phyloP scores from a whole-genome alignment of 2,797 vertebrate genomes.

The Eulemur coronatus region DNA sequence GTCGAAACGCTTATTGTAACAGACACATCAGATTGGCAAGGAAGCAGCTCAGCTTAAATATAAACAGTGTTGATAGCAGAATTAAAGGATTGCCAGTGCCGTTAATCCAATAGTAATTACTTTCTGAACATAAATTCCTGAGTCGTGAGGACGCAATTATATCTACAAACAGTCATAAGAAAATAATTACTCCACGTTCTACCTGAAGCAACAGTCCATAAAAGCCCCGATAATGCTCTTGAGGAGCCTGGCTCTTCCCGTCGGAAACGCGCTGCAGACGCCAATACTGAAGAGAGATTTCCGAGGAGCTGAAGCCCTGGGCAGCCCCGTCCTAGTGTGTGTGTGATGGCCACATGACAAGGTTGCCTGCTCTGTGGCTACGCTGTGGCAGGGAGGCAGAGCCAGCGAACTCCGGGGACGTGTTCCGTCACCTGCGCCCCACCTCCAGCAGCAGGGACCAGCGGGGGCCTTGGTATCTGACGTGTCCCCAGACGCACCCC shows the following conservation, averaged over 20 bases:
- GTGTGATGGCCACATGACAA: constrained; percentile 77
- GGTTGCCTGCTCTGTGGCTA: constrained; percentile 46
- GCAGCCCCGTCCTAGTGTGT: constrained; percentile 19
- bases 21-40: constrained; percentile 73
- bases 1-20: constrained; percentile 73
- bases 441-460: not conserved
- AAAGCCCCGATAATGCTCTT: not conserved
- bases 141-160: constrained; percentile 44
- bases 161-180: constrained; percentile 66
- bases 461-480: not conserved
- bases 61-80: constrained; percentile 59
- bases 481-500: too few species aligned
- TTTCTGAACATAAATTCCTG: constrained; percentile 61
- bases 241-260: not conserved
- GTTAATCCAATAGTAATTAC: constrained; percentile 68
- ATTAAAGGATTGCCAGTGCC: constrained; percentile 65
- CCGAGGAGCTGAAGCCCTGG: not conserved
- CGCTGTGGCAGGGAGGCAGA: constrained; percentile 50
- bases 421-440: constrained; percentile 10
- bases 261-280: not conserved
- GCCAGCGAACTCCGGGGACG: constrained; percentile 55
- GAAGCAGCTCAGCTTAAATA: constrained; percentile 54
- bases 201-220: constrained; percentile 16
- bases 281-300: too few species aligned
- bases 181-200: constrained; percentile 33